phyloP scores from a whole-genome alignment of 2,797 vertebrate species.

The Mus caroli region DNA sequence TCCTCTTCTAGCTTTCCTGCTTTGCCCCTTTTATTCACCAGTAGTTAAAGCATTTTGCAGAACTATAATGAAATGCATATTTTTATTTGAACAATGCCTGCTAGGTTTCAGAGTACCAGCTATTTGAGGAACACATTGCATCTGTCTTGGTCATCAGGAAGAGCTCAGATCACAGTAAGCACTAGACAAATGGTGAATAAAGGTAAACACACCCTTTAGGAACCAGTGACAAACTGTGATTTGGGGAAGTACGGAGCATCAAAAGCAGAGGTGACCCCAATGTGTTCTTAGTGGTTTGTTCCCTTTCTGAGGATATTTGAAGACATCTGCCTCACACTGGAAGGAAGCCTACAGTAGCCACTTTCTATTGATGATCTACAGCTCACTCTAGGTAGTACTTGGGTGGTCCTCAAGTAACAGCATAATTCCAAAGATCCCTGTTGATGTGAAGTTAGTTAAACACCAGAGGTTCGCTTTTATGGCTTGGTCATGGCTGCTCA shows the following conservation, averaged over 20 bases:
- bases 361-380: background rate
- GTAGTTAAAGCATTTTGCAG: background rate
- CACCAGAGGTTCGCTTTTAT: rapidly evolving
- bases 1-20: background rate
- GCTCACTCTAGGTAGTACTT: background rate
- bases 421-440: background rate
- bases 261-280: rapidly evolving
- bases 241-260: background rate
- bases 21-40: background rate
- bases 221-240: background rate
- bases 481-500: background rate
- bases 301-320: background rate
- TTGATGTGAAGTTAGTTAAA: background rate
- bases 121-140: background rate
- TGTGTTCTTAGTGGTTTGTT: background rate
- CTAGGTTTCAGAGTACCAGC: background rate
- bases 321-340: background rate
- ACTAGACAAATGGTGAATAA: background rate
- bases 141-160: background rate
- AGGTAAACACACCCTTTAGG: background rate
- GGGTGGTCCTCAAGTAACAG: background rate
- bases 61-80: background rate
- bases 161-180: background rate
- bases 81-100: background rate
- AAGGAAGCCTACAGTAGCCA: too few species aligned